Evolutionary conservation across 2,113 vertebrate genomes (phyloP), one percentile per base, ranked within the genome.

Genomic region (Steatornis caripensis): DNA sequence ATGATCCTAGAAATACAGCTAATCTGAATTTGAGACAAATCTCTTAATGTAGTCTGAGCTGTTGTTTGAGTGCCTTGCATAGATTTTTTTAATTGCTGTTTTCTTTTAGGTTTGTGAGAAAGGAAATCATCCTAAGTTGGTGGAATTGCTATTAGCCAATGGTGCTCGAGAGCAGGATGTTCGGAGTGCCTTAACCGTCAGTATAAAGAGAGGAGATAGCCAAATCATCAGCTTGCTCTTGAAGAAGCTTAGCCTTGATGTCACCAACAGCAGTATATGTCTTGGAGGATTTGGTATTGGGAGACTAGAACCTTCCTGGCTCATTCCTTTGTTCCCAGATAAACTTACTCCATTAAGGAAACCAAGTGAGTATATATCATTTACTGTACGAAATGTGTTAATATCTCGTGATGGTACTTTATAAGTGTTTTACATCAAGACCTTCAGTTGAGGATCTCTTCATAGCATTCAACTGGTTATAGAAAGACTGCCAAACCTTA

Each of bases 261-360:
- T 98, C 18, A 95, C 98, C 94, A 99, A 99, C 97, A 98, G 97
- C 46, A 98, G 99, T 72, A 98, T 99, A 79, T 99, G 99, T 87
- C 98, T 99, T 49, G 99, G 99, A 55, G 99, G 99, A 83, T 99
- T 99, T 94, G 96, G 99, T 34, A 98, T 99, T 58, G 99, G 99
- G 26, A 98, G 94, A 76, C 97, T 99, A 27, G 99, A 99, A 41
- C 98, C 99, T 24, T 97, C 98, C 8, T 99, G 99, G 99, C 98
- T 99, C 53, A 95, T 96, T 91, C 98, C 99, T 75, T 98, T 99
- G 85, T 99, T 99, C 95, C 98, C 98, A 14, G 98, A 99, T 48
- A 98, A 98, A 87, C 68, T 82, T 14, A 77, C 93, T 70, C 97
- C 98, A 75, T 86, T 97, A 34, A 98, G 96, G 39, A 97, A 96